These are phyloP conservation scores for Phoeniculus purpureus DNA, from an alignment of 2,797 vertebrate species.

Conservation along the genomic window DNA sequence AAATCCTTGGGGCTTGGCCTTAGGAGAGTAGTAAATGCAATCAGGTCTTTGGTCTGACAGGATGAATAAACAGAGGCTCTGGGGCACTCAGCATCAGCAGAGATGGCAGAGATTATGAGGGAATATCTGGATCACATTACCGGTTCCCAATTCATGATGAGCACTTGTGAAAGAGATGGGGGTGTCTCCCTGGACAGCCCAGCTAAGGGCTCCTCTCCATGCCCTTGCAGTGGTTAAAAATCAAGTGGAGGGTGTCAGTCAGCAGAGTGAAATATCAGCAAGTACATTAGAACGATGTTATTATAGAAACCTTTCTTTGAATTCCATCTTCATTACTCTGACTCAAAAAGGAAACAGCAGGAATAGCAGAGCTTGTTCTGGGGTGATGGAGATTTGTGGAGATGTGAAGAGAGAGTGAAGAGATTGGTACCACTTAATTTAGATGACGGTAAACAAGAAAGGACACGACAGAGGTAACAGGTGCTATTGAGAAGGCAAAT, in stretches of 20 bases:
- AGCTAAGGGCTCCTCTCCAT: neutral
- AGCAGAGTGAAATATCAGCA: neutral
- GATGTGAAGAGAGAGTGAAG: neutral
- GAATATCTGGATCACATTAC: slow-evolving; percentile 11
- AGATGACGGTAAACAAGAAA: slow-evolving; percentile 42
- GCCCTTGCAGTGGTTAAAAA: neutral
- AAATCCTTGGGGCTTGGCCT: slow-evolving; percentile 46
- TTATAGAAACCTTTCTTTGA: neutral
- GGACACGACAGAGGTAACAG: neutral
- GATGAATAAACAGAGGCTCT: slow-evolving; percentile 30
- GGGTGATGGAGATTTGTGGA: slow-evolving; percentile 23
- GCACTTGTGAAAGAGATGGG: neutral
- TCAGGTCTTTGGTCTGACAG: slow-evolving; percentile 48
- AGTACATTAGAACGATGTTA: neutral
- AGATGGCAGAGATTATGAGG: slow-evolving; percentile 8
- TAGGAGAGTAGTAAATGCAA: slow-evolving; percentile 38
- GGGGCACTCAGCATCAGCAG: neutral
- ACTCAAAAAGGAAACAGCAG: neutral
- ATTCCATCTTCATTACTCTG: neutral
- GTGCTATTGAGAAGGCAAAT: slow-evolving; percentile 18
- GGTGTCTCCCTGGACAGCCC: neutral
- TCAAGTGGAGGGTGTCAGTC: neutral
- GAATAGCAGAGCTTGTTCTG: neutral
- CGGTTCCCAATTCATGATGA: neutral
- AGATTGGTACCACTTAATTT: slow-evolving; percentile 15